These are phyloP conservation scores for Torymus texanus DNA, from an alignment of 2,888 invertebrate genomes.

Conservation along the genomic window DNA sequence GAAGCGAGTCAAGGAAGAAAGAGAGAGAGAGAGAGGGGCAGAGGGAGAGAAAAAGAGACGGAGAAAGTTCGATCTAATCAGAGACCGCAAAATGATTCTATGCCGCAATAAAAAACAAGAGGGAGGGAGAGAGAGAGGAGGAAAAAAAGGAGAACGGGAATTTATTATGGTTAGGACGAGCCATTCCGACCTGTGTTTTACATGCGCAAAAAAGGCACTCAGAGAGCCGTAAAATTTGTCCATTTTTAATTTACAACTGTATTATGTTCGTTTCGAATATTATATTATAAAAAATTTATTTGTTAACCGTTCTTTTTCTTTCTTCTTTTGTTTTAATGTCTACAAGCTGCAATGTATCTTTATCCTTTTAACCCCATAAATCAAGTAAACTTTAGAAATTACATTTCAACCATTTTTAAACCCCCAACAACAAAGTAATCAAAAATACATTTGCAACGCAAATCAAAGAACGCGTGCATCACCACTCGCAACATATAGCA, in stretches of 20 bases:
- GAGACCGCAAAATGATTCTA: slow-evolving; percentile 37
- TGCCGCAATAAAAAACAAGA: slow-evolving; percentile 19
- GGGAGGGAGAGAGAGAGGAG: background rate
- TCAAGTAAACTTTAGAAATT: no score
- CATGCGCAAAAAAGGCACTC: slow-evolving; percentile 1
- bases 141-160: slow-evolving; percentile 26
- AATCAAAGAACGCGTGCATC: slow-evolving; percentile 14
- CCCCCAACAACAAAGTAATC: background rate
- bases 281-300: slow-evolving; percentile 13
- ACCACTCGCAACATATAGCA: background rate
- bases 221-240: background rate
- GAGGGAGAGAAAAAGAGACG: slow-evolving; percentile 33
- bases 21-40: background rate
- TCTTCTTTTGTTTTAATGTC: no score
- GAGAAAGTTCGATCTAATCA: slow-evolving; percentile 53
- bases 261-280: background rate
- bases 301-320: no score
- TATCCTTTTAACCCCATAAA: no score
- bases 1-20: background rate
- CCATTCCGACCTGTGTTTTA: slow-evolving; percentile 4
- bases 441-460: slow-evolving; percentile 2
- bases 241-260: background rate
- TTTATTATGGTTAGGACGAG: slow-evolving; percentile 26
- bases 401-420: background rate
- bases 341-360: no score